Evolutionary conservation across 2,888 invertebrate species (phyloP), one percentile per base, ranked within the genome.

Genomic region (Apotomis capreana): DNA sequence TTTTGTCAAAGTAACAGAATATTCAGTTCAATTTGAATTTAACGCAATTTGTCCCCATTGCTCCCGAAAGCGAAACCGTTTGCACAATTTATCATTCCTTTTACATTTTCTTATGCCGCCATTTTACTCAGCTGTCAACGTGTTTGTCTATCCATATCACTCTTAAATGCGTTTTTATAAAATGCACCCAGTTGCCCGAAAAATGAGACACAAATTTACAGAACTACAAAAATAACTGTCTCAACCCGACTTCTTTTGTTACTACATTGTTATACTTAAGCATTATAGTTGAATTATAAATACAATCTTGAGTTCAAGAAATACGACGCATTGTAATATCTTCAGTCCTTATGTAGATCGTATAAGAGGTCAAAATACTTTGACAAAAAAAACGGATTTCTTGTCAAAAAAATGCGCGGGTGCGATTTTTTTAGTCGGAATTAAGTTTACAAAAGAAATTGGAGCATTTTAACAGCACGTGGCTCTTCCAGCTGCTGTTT

Each of bases 401-500:
- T 37, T 63, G 8, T 57, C 51, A 70, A 74, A 76, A 76, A 77
- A 70, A 73, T 64, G 77, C 74, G 78, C 76, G 76, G 79, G 79
- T 75, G 78, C 74, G 40, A 5, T 6, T 40, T 73, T 74, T 64
- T 65, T 36, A 44, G 75, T 65, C 44, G 26, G 65, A 61, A 70
- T 65, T 57, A 70, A 61, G 67, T 55, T 49, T 37, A 70, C 76
- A 78, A 80, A 74, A 73, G 78, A 77, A 88, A 84, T 77, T 87
- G 80, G 88, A 87, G 84, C 85, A 75, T 76, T 76, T 76, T 75
- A 69, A 62, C 70, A 77, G 83, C 87, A 82, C 84, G 85, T 80
- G 85, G 79, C 76, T 73, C 26, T 2, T 26, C 26, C 85, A 86
- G 84, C 86, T 85, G 86, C 81, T 65, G 60, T 60, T 78, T 78